Evolutionary conservation across 53 echinoderm and acorn worm genomes (phyloP), one percentile per base, ranked within the genome.

Genomic region (Temnopleurus reevesii): DNA sequence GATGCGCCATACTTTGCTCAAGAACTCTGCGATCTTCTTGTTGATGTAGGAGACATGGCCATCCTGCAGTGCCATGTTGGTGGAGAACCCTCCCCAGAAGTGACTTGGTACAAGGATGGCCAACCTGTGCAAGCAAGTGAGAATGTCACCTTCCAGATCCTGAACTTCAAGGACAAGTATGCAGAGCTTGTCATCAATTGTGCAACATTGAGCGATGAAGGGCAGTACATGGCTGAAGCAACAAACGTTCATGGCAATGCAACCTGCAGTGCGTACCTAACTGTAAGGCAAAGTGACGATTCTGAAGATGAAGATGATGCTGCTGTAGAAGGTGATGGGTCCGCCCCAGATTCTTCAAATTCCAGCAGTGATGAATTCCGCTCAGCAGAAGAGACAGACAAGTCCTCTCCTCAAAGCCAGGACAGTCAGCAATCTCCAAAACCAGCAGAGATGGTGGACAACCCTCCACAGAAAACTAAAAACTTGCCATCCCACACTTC

Each of bases 101-200:
- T 99, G 1, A 63, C 79, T 60, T 99, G 99, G 99, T 96, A 59
- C 79, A 99, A 95, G 77, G 92, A 99, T 89, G 93, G 94, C 55
- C 81, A 76, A 58, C 83, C 91, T 55, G 45, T 97, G 18, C 24
- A 31, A 82, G 89, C 81, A 46, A 88, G 76, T 81, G 84, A 91
- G 46, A 91, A 92, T 43, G 55, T 90, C 30, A 47, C 83, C 12
- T 66, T 95, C 5, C 91, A 90, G 41, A 81, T 88, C 9, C 90
- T 94, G 77, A 81, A 21, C 21, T 96, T 85, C 86, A 80, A 85
- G 53, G 96, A 96, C 58, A 86, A 66, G 46, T 96, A 94, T 89
- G 83, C 76, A 0, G 96, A 94, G 47, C 81, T 96, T 54, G 93
- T 93, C 4, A 95, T 96, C 86, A 90, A 91, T 31, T 45, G 92